phyloP scores from a whole-genome alignment of 2,888 invertebrate species.

The Melanostoma mellinum region DNA sequence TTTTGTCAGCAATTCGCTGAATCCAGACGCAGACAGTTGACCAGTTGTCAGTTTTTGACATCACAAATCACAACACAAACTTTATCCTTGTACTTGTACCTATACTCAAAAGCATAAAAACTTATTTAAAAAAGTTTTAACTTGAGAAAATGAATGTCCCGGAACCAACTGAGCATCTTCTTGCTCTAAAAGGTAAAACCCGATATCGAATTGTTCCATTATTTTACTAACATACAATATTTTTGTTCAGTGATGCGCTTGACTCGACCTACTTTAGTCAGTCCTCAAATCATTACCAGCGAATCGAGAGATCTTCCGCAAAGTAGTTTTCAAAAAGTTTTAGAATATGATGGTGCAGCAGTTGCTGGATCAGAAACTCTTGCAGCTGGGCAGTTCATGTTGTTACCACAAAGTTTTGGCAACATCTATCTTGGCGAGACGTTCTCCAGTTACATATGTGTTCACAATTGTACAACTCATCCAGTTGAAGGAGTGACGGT shows the following conservation, averaged over 20 bases:
- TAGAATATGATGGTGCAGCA: slow-evolving; percentile 92
- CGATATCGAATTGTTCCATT: neutral
- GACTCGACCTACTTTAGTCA: slow-evolving; percentile 94
- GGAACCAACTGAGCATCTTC: slow-evolving; percentile 79
- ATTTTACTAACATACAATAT: neutral
- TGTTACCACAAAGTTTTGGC: slow-evolving; percentile 98
- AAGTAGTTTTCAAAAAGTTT: slow-evolving; percentile 89
- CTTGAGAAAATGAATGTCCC: slow-evolving; percentile 76
- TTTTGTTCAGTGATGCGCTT: slow-evolving; percentile 91
- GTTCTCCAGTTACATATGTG: slow-evolving; percentile 98
- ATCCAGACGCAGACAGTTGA: no score
- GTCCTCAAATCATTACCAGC: slow-evolving; percentile 90
- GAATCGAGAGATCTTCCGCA: slow-evolving; percentile 93
- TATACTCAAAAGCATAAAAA: no score
- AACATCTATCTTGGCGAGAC: slow-evolving; percentile 99
- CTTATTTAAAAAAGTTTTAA: neutral
- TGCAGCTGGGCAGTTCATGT: slow-evolving; percentile 91
- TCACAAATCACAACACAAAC: no score
- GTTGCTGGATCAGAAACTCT: slow-evolving; percentile 90
- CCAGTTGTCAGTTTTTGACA: no score
- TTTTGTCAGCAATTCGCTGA: no score
- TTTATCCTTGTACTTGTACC: no score
- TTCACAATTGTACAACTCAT: slow-evolving; percentile 96
- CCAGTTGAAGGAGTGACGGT: slow-evolving; percentile 83
- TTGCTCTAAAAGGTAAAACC: slow-evolving; percentile 80